Conservation (phyloP, 2,113 vertebrate genomes). For the Puntigrus tetrazona region DNA sequence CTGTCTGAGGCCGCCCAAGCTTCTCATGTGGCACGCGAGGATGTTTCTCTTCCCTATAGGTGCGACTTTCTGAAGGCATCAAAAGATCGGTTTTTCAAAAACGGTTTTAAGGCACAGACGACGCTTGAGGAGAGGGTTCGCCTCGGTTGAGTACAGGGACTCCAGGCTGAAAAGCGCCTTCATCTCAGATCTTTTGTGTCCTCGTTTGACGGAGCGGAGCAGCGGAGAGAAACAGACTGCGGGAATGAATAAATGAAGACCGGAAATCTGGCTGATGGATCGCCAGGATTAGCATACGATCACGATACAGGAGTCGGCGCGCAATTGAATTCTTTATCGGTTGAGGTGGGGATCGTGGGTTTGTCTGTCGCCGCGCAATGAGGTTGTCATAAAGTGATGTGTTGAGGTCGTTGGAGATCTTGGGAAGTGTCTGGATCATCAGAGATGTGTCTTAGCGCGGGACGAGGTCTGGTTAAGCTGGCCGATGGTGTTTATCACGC, state of each 20-base stretch:
- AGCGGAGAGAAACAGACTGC: background rate
- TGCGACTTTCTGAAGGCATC: background rate
- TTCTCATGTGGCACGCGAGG: background rate
- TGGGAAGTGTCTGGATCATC: background rate
- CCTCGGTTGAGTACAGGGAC: background rate
- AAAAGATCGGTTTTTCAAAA: constrained; percentile 37
- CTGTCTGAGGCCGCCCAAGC: background rate
- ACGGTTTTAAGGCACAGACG: background rate
- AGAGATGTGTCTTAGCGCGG: background rate
- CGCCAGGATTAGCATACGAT: background rate
- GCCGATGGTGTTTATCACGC: background rate
- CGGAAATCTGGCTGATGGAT: background rate
- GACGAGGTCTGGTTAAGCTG: background rate
- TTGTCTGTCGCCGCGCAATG: no score
- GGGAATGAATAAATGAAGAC: background rate
- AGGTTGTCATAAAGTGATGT: no score
- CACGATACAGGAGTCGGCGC: background rate
- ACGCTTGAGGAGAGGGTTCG: constrained; percentile 3
- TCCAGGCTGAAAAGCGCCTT: background rate
- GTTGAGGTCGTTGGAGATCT: background rate
- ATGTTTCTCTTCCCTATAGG: background rate
- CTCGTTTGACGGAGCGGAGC: background rate
- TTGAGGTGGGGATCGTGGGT: no score
- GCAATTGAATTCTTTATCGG: background rate
- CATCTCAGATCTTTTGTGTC: background rate